Conservation (phyloP, 1,140 invertebrate genomes). For the Diorhabda carinulata region DNA sequence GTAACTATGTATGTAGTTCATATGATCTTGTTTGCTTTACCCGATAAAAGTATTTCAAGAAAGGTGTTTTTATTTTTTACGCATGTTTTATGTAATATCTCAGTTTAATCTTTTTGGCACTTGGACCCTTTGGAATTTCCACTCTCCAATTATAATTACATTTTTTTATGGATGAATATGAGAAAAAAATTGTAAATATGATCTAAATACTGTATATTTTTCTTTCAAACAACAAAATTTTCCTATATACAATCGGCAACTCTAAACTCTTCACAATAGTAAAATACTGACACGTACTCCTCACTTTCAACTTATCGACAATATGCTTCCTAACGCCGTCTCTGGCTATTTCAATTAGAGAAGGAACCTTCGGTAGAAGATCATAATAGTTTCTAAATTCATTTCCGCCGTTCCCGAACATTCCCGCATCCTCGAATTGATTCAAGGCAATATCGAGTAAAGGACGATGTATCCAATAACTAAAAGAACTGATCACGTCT, state of each 20-base stretch:
- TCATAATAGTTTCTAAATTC: not conserved
- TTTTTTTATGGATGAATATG: no score
- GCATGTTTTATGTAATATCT: no score
- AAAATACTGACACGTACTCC: slow-evolving; percentile 4
- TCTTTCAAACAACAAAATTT: not conserved
- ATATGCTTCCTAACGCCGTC: slow-evolving; percentile 8
- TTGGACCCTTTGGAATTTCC: no score
- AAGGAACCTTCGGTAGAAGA: slow-evolving; percentile 15
- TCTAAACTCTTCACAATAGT: slow-evolving; percentile 9
- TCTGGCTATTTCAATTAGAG: slow-evolving; percentile 18
- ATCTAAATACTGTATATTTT: not conserved
- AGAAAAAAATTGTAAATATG: no score
- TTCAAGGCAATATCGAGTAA: not conserved
- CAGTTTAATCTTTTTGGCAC: no score
- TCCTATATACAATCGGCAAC: not conserved
- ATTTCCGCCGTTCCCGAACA: not conserved
- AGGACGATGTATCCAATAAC: not conserved
- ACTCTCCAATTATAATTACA: no score
- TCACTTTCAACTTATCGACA: slow-evolving; percentile 8
- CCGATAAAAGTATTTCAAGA: no score
- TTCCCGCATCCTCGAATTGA: not conserved
- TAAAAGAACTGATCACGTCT: not conserved
- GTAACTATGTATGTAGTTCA: no score
- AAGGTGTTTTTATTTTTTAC: no score
- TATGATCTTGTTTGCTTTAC: no score